Percentiles rank a stretch among this genome's conserved stretches.
These are phyloP conservation scores for Formica aserva DNA, from an alignment of 2,888 invertebrate genomes.

Conservation along the genomic window DNA sequence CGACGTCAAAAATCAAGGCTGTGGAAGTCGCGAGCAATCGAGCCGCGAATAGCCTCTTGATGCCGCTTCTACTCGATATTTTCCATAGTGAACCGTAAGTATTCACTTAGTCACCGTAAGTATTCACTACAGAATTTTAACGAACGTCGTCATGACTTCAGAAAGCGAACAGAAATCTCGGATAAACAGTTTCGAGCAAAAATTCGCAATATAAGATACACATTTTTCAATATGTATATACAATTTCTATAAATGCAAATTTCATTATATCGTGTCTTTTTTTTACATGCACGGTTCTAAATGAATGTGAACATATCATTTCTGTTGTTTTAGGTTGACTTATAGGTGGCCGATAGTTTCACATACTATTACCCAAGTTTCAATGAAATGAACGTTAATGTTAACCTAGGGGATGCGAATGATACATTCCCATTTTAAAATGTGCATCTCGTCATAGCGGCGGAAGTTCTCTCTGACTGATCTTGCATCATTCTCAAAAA, in stretches of 20 bases:
- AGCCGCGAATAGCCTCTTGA: conserved; percentile 89
- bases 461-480: conserved; percentile 89
- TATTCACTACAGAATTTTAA: conserved; percentile 41
- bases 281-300: too few species aligned
- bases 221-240: too few species aligned
- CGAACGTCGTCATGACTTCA: too few species aligned
- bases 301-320: background rate
- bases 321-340: conserved; percentile 86
- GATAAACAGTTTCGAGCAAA: too few species aligned
- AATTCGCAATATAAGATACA: too few species aligned
- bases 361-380: conserved; percentile 87
- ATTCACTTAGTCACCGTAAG: conserved; percentile 85
- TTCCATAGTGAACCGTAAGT: conserved; percentile 90
- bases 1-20: conserved; percentile 90
- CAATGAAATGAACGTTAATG: conserved; percentile 88
- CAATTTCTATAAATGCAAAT: too few species aligned
- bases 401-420: conserved; percentile 89
- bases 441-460: conserved; percentile 90
- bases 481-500: conserved; percentile 87
- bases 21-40: conserved; percentile 90
- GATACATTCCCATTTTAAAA: conserved; percentile 89
- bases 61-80: conserved; percentile 88
- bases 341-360: conserved; percentile 87
- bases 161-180: background rate
- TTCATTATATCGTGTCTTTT: background rate